A percentile compares a stretch with the other conserved stretches of the same genome.
Evolutionary conservation across 2,113 vertebrate species (phyloP).

Genomic region (Catharus minimus): DNA sequence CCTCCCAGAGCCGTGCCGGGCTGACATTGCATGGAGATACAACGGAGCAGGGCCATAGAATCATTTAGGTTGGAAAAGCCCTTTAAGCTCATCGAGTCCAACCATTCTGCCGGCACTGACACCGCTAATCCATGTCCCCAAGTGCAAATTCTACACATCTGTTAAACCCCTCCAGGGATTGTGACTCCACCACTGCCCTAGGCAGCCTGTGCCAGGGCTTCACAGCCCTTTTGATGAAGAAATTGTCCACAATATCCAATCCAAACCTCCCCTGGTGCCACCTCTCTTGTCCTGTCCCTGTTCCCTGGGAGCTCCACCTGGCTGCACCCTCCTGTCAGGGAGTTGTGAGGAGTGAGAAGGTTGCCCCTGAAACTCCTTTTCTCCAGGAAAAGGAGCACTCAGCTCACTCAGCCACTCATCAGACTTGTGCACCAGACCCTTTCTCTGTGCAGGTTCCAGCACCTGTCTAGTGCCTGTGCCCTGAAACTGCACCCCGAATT

Average conservation of each 20-base stretch:
- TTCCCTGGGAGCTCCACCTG: background rate
- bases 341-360: background rate
- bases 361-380: background rate
- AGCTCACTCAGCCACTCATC: background rate
- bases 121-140: background rate
- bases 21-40: rapidly evolving
- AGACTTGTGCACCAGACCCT: background rate
- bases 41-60: rapidly evolving
- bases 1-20: background rate
- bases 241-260: background rate
- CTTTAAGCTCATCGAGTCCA: background rate
- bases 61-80: background rate
- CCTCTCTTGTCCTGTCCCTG: background rate
- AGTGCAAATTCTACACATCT: background rate
- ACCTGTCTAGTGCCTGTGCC: background rate
- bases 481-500: background rate
- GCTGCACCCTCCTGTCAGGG: background rate
- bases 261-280: background rate
- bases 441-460: background rate
- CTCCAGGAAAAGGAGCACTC: background rate
- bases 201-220: background rate
- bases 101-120: background rate
- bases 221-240: background rate
- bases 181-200: background rate
- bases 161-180: background rate